Evolutionary conservation across 2,113 vertebrate species (phyloP), one percentile per base, ranked within the genome.

Genomic region (Myotis brandtii): DNA sequence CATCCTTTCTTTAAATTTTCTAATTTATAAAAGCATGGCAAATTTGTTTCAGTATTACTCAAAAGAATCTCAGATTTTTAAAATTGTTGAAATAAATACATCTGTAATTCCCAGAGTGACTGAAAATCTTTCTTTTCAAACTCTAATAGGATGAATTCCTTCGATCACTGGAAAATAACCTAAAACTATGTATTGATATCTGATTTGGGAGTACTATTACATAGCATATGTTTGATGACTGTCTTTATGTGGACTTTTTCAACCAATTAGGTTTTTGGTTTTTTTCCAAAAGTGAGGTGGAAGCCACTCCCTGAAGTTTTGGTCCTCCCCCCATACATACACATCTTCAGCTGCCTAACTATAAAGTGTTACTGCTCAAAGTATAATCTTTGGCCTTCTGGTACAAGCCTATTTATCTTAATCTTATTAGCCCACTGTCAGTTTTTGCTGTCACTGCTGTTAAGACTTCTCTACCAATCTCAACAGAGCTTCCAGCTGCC

Each of bases 51-150:
- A 91, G 27, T 90, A 72, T 77, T 70, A 70, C 62, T 82, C 43
- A 73, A 88, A 91, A 89, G 18, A 62, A 76, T 37, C 27, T 89
- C 12, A 18, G 17, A 86, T 54, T 37, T 81, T 73, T 56, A 81
- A 5, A 30, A 73, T 54, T 76, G 43, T 25, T 75, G 6, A 93
- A 70, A 82, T 80, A 82, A 66, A 89, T 46, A 66, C 46, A 86
- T 69, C 17, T 72, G n/a, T 40, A 54, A 62, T 81, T 91, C 34
- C 50, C n/a, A 80, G 27, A 70, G 14, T 59, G 91, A 72, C 9
- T 86, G 32, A 89, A 96, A 94, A 85, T 90, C 4, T 64, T 84
- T 79, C 25, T 76, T 87, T 69, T 46, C 48, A 95, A 95, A 86
- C 5, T 34, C 62, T 30, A 70, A 83, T 14, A 73, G 52, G 34